Evolutionary conservation across 2,888 invertebrate species (phyloP), one percentile per base, ranked within the genome.

Genomic region (Spatulosminthurus flaviceps): DNA sequence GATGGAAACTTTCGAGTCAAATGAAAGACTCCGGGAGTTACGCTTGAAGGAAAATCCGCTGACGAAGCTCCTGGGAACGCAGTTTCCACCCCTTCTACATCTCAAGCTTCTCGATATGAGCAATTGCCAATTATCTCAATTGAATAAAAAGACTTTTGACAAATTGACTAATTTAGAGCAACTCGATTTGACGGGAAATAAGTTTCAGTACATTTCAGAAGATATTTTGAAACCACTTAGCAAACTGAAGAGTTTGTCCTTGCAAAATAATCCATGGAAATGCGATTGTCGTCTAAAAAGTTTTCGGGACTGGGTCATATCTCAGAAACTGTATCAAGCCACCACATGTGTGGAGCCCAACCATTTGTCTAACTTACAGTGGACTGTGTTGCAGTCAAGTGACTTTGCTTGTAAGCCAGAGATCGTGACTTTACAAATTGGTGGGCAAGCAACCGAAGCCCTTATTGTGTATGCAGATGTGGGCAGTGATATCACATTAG

Each of bases 211-310:
- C 86, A 87, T 94, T 60, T 91, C 92, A 16, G 89, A 91, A 70
- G 91, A 92, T 13, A 21, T 80, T 21, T 42, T 82, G 80, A 89
- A 92, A 87, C 92, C 93, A 81, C 90, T 95, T 86, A 91, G 92
- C 60, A 92, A 92, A 85, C 89, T 96, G 80, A 95, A 95, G 88
- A 93, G 94, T 0, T 89, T 96, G 42, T 91, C 92, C 16, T 88
- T 96, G 76, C 93, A 94, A 83, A 93, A 93, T 41, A 96, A 96
- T 88, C 95, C 94, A 5, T 96, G 96, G 96, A 91, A 91, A 86
- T 96, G 96, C 87, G 95, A 96, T 87, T 96, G 96, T 88, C 91
- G 93, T 83, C 88, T 96, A 80, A 91, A 95, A 75, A 93, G 93
- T 80, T 94, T 96, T 86, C 92, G 95, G 80, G 92, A 92, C 85